A percentile compares a stretch with the other conserved stretches of the same genome.
Conservation (phyloP, 2,888 invertebrate species). For the Bellardia bayeri region DNA sequence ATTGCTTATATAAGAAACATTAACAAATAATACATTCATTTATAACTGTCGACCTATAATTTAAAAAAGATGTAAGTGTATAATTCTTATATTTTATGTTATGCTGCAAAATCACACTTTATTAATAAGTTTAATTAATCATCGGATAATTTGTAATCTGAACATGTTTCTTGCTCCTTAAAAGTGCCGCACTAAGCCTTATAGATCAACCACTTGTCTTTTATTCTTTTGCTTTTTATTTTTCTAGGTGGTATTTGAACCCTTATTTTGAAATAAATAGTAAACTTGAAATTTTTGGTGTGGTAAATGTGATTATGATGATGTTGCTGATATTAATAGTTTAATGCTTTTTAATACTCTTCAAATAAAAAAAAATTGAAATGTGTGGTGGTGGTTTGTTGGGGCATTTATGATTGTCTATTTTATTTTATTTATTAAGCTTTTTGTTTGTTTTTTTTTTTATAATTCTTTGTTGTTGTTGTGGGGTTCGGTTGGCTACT, state of each 20-base stretch:
- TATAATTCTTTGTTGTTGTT: neutral
- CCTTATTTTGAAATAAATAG: conserved; percentile 17
- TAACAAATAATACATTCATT: neutral
- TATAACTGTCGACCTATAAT: neutral
- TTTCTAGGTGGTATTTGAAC: conserved; percentile 1
- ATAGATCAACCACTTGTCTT: conserved; percentile 5
- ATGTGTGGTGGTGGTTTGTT: conserved; percentile 25
- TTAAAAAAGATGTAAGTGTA: neutral
- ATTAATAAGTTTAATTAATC: conserved; percentile 11
- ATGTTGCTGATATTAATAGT: conserved; percentile 21
- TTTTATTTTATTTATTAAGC: conserved; percentile 25
- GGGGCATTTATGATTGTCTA: conserved; percentile 40
- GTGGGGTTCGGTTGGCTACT: conserved; percentile 31
- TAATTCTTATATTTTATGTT: neutral
- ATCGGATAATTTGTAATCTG: neutral
- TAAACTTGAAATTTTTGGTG: conserved; percentile 21
- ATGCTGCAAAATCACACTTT: neutral
- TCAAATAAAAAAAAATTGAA: neutral
- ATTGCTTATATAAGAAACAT: neutral
- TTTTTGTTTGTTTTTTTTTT: conserved; percentile 14
- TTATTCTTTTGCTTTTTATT: neutral
- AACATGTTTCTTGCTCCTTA: neutral
- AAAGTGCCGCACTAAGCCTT: neutral
- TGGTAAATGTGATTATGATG: neutral
- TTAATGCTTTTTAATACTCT: conserved; percentile 41